A percentile compares a stretch with the other conserved stretches of the same genome.
These are phyloP conservation scores for Baccha elongata DNA, from an alignment of 2,888 invertebrate species.

Conservation along the genomic window DNA sequence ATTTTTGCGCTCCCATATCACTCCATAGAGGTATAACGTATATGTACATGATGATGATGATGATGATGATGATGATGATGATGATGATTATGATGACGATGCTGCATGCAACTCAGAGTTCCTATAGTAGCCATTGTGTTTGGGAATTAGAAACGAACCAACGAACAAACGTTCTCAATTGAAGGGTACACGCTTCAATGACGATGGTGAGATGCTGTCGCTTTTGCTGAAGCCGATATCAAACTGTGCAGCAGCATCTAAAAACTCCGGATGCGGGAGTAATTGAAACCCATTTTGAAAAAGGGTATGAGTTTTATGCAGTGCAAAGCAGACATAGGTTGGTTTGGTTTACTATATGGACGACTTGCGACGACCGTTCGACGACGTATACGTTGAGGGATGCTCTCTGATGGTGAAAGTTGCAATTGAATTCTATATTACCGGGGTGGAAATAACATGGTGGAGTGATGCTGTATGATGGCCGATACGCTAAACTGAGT, in stretches of 20 bases:
- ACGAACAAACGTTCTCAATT: slow-evolving; percentile 49
- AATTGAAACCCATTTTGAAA: slow-evolving; percentile 66
- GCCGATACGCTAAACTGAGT: slow-evolving; percentile 37
- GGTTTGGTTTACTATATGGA: no score
- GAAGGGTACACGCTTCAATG: slow-evolving; percentile 68
- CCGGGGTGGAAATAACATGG: slow-evolving; percentile 44
- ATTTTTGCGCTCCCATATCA: slow-evolving; percentile 42
- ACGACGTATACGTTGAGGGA: slow-evolving; percentile 42
- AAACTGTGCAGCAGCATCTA: slow-evolving; percentile 62
- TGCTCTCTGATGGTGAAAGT: slow-evolving; percentile 60
- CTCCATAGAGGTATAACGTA: background rate
- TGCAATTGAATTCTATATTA: slow-evolving; percentile 71
- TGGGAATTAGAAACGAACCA: slow-evolving; percentile 50
- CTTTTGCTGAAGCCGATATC: slow-evolving; percentile 65
- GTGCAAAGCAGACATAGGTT: slow-evolving; percentile 34
- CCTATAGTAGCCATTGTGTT: slow-evolving; percentile 48
- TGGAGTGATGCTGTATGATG: slow-evolving; percentile 19
- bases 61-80: slow-evolving; percentile 10
- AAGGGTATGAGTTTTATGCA: slow-evolving; percentile 40
- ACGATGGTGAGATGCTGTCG: slow-evolving; percentile 68
- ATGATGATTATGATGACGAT: slow-evolving; percentile 16
- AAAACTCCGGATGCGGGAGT: slow-evolving; percentile 68
- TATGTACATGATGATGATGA: background rate
- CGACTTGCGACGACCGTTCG: slow-evolving; percentile 30
- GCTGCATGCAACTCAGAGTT: slow-evolving; percentile 46